Evolutionary conservation across 1,140 invertebrate genomes (phyloP).

Genomic region (Dinoponera quadriceps): DNA sequence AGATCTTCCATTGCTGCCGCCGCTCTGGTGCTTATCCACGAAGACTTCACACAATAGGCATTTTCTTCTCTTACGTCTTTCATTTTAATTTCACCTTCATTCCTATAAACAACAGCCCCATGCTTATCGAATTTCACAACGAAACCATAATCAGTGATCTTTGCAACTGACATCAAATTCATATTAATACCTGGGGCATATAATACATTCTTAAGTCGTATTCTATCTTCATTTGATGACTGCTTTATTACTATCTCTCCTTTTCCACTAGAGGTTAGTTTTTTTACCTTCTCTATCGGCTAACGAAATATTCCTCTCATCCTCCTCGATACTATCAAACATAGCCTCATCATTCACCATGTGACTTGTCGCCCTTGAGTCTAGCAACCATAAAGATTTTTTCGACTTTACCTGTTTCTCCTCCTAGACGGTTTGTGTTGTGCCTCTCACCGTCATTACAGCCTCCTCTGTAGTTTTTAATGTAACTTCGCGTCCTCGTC

Average conservation of each 20-base stretch:
- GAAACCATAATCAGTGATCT: background rate
- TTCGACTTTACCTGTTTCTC: background rate
- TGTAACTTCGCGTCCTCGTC: background rate
- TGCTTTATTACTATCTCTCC: slow-evolving; percentile 1
- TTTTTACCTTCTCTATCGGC: slow-evolving; percentile 27
- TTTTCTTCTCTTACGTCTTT: background rate
- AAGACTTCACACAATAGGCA: background rate
- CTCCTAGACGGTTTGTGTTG: background rate
- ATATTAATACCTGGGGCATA: slow-evolving; percentile 3
- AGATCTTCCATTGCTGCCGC: background rate
- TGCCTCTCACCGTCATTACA: background rate
- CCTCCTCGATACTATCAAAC: background rate
- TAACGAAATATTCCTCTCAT: background rate
- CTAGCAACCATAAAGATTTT: background rate
- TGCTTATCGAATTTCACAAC: slow-evolving; percentile 1
- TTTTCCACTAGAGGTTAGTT: slow-evolving; percentile 1
- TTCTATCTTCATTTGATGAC: background rate
- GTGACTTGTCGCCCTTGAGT: slow-evolving; percentile 19
- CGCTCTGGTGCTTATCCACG: background rate
- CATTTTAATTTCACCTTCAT: background rate
- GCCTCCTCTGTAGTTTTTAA: slow-evolving; percentile 1
- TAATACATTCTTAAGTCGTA: slow-evolving; percentile 17
- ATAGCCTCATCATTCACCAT: background rate
- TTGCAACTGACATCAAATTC: slow-evolving; percentile 3
- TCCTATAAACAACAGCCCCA: background rate